Conservation (phyloP, 1,140 invertebrate species). For the Cotesia chilonis region DNA sequence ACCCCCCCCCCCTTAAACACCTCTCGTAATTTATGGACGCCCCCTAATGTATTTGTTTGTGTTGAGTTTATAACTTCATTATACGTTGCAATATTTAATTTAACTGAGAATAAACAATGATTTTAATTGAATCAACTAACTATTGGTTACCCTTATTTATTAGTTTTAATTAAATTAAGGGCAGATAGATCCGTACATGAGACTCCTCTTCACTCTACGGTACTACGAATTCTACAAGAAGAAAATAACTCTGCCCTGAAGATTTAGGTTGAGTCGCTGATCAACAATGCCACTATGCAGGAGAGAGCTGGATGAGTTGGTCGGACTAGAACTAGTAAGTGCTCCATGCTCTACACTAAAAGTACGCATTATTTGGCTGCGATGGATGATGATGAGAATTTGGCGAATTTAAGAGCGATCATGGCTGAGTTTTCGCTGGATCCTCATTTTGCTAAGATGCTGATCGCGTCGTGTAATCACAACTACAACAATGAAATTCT, state of each 20-base stretch:
- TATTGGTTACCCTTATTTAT: no score
- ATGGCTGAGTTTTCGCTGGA: constrained; percentile 99
- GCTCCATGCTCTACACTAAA: constrained; percentile 98
- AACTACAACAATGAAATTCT: constrained; percentile 99
- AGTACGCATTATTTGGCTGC: constrained; percentile 98
- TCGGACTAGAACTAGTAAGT: constrained; percentile 96
- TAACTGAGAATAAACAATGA: no score
- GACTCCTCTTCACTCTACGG: constrained; percentile 79
- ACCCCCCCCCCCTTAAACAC: no score
- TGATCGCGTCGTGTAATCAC: constrained; percentile 95
- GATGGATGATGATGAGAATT: constrained; percentile 95
- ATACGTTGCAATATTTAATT: no score
- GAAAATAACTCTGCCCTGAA: constrained; percentile 91
- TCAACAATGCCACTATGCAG: constrained; percentile 99
- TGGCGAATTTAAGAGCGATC: constrained; percentile 95
- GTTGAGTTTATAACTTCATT: no score
- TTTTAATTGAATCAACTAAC: no score
- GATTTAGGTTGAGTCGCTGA: constrained; percentile 97
- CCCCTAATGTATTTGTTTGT: no score
- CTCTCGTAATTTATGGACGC: no score
- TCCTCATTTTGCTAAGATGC: constrained; percentile 98
- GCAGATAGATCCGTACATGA: constrained; percentile 77
- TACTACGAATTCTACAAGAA: constrained; percentile 89
- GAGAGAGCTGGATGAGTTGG: constrained; percentile 95
- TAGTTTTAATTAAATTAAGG: constrained; percentile 39